Percentiles rank a stretch among this genome's conserved stretches.
These are phyloP conservation scores for Trochalopteron elliotii DNA, from an alignment of 2,113 vertebrate species.

Conservation along the genomic window DNA sequence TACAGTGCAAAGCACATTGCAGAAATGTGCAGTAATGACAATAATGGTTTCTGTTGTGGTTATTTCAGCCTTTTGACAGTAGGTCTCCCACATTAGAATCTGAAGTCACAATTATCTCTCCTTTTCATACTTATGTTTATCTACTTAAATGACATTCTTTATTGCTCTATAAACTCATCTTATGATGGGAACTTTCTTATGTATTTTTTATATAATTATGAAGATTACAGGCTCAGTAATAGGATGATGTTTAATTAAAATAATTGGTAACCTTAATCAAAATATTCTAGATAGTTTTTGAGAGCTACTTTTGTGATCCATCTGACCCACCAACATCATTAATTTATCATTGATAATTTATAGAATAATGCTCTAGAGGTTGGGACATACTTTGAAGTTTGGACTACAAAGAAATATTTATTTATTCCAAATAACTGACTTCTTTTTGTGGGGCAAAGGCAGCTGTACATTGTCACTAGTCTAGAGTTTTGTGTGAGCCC, in stretches of 20 bases:
- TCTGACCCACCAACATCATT: not conserved
- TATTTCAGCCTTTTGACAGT: not conserved
- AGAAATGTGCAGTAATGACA: constrained; percentile 12
- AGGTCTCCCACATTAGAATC: not conserved
- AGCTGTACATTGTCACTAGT: not conserved
- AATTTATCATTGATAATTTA: not conserved
- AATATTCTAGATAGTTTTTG: not conserved
- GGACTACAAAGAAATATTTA: not conserved
- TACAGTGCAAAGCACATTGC: not conserved
- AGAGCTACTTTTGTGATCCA: not conserved
- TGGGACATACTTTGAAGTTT: not conserved
- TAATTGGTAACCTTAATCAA: not conserved
- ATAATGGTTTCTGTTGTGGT: not conserved
- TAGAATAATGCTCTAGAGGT: not conserved
- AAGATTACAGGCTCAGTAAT: not conserved
- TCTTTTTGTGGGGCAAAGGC: not conserved
- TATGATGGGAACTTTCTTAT: not conserved
- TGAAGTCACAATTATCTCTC: not conserved
- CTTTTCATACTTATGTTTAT: not conserved
- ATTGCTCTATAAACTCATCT: not conserved
- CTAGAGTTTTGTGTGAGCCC: not conserved
- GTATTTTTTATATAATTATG: not conserved
- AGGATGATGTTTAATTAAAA: not conserved
- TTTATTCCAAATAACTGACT: not conserved
- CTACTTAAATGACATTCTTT: not conserved